A percentile compares a stretch with the other conserved stretches of the same genome.
phyloP scores from a whole-genome alignment of 92 coral and sea anemone species.

The Parazoanthus swiftii region DNA sequence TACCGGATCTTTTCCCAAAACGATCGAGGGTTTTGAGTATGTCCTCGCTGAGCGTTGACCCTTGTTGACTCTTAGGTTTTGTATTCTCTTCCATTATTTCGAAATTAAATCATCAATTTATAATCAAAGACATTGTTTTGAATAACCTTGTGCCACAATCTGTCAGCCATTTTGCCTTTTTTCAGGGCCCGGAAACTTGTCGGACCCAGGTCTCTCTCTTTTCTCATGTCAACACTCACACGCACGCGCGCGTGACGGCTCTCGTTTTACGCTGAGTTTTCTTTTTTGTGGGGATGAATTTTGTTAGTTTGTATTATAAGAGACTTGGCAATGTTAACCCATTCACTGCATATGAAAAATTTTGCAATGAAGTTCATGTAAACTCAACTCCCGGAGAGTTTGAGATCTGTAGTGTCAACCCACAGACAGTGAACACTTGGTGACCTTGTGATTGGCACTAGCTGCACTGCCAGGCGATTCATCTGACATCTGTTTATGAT shows the following conservation, averaged over 20 bases:
- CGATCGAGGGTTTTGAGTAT: conserved; percentile 43
- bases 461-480: too few relatives aligned
- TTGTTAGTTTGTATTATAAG: too few relatives aligned
- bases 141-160: conserved; percentile 24
- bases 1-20: conserved; percentile 17
- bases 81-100: conserved; percentile 28
- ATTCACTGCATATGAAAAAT: neutral
- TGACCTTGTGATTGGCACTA: too few relatives aligned
- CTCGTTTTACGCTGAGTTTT: too few relatives aligned
- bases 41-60: conserved; percentile 31
- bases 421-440: too few relatives aligned
- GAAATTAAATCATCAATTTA: conserved; percentile 34
- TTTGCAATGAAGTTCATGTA: too few relatives aligned
- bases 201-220: conserved; percentile 3
- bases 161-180: conserved; percentile 35
- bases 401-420: too few relatives aligned
- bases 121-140: conserved; percentile 41
- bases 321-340: neutral
- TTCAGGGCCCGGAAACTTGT: neutral
- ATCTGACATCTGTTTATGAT: too few relatives aligned
- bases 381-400: too few relatives aligned
- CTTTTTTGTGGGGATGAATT: too few relatives aligned
- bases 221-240: too few relatives aligned
- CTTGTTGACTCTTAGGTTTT: conserved; percentile 6
- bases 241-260: too few relatives aligned